Evolutionary conservation across 2,888 invertebrate genomes (phyloP).

Genomic region (Pollenia labialis): DNA sequence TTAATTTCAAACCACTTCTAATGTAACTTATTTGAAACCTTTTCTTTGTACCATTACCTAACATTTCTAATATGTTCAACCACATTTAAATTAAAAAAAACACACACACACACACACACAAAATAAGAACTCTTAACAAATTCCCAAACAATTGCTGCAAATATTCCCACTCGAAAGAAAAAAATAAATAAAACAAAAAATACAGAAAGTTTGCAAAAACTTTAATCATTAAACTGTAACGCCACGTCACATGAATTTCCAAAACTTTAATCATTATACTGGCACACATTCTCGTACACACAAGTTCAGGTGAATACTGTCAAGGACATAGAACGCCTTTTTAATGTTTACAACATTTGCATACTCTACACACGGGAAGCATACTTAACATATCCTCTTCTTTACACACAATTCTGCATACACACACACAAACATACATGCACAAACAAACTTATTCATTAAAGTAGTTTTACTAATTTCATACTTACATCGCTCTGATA

Average conservation of each 20-base stretch:
- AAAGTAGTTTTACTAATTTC: slow-evolving; percentile 80
- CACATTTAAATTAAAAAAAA: slow-evolving; percentile 26
- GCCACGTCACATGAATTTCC: slow-evolving; percentile 40
- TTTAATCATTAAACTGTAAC: slow-evolving; percentile 55
- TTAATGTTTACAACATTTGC: slow-evolving; percentile 54
- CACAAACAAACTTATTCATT: slow-evolving; percentile 72
- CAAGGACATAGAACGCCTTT: slow-evolving; percentile 62
- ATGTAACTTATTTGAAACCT: background rate
- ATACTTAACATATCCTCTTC: too few species aligned
- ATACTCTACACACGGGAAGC: background rate
- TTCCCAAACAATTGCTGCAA: slow-evolving; percentile 15
- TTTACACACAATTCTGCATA: too few species aligned
- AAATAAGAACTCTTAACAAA: background rate
- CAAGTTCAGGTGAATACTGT: slow-evolving; percentile 56
- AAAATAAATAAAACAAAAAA: slow-evolving; percentile 16
- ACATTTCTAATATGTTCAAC: slow-evolving; percentile 3
- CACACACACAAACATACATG: background rate
- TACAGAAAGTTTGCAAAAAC: slow-evolving; percentile 40
- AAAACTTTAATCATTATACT: slow-evolving; percentile 50
- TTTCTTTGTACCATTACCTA: slow-evolving; percentile 8
- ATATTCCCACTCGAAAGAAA: slow-evolving; percentile 23
- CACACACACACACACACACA: background rate
- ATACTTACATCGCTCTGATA: slow-evolving; percentile 78
- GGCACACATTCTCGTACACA: background rate
- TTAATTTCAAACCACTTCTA: background rate